Percentiles rank a stretch among this genome's conserved stretches.
Evolutionary conservation across 1,140 invertebrate species (phyloP).

Genomic region (Dufourea novaeangliae): DNA sequence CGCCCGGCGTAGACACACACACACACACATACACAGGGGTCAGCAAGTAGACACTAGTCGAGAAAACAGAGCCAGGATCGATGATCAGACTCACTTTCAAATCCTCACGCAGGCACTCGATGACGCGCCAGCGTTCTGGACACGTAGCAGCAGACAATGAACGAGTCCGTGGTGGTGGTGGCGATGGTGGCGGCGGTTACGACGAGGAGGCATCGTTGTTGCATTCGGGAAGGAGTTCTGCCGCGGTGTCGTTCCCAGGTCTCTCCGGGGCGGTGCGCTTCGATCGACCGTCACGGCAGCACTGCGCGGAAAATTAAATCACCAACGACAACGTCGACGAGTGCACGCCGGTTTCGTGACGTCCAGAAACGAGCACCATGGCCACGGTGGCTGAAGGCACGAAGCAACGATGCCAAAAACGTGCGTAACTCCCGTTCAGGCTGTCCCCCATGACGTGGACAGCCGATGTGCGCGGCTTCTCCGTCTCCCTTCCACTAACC

Average conservation of each 20-base stretch:
- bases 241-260: conserved; percentile 46
- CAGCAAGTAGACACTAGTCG: too few species aligned
- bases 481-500: conserved; percentile 32
- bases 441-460: conserved; percentile 48
- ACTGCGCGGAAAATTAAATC: conserved; percentile 51
- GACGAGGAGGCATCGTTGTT: conserved; percentile 21
- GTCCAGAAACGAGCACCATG: conserved; percentile 24
- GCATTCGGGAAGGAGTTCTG: conserved; percentile 30
- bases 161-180: conserved; percentile 1
- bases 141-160: not conserved
- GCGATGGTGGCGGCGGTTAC: conserved; percentile 12
- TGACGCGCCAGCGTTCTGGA: conserved; percentile 8
- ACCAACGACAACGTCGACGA: conserved; percentile 32
- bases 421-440: conserved; percentile 46
- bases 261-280: conserved; percentile 47
- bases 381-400: conserved; percentile 20
- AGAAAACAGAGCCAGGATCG: not conserved
- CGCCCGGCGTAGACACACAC: not conserved
- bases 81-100: not conserved
- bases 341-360: conserved; percentile 22
- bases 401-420: conserved; percentile 45
- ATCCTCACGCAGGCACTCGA: conserved; percentile 33
- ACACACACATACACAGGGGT: not conserved
- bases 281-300: conserved; percentile 67
- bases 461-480: conserved; percentile 21